Conservation (phyloP, 2,797 vertebrate genomes). For the Carduelis carduelis region DNA sequence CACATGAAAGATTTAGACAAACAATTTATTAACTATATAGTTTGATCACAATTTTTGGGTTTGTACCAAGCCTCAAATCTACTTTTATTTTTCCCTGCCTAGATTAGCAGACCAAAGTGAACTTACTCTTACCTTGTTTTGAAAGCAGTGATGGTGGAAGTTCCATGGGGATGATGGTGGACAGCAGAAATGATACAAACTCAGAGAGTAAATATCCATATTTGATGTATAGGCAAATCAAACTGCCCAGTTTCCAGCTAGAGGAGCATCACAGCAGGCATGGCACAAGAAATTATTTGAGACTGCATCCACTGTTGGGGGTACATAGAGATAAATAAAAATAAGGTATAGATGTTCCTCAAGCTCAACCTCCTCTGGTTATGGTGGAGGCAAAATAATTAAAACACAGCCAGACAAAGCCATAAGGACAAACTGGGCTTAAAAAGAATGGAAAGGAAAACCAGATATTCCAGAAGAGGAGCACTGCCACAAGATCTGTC, state of each 20-base stretch:
- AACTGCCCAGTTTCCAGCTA: background rate
- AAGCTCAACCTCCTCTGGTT: background rate
- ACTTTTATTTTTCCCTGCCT: constrained; percentile 57
- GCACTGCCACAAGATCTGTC: background rate
- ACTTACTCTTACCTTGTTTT: constrained; percentile 25
- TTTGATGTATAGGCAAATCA: background rate
- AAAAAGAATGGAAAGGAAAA: background rate
- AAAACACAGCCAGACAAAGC: background rate
- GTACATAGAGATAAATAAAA: background rate
- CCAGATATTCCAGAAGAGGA: background rate
- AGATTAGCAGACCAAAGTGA: constrained; percentile 36
- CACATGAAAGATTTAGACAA: constrained; percentile 81
- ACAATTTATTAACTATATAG: constrained; percentile 80
- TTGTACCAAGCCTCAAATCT: constrained; percentile 70
- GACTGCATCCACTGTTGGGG: background rate
- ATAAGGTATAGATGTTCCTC: background rate
- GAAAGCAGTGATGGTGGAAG: background rate
- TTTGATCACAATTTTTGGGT: constrained; percentile 78
- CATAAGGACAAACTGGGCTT: background rate
- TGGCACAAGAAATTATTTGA: background rate
- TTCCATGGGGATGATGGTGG: background rate
- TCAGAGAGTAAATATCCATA: background rate
- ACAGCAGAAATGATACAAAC: background rate
- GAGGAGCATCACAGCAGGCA: background rate
- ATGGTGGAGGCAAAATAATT: background rate